Percentiles rank a stretch among this genome's conserved stretches.
Evolutionary conservation across 2,797 vertebrate genomes (phyloP).

Genomic region (Anolis apletophallus): DNA sequence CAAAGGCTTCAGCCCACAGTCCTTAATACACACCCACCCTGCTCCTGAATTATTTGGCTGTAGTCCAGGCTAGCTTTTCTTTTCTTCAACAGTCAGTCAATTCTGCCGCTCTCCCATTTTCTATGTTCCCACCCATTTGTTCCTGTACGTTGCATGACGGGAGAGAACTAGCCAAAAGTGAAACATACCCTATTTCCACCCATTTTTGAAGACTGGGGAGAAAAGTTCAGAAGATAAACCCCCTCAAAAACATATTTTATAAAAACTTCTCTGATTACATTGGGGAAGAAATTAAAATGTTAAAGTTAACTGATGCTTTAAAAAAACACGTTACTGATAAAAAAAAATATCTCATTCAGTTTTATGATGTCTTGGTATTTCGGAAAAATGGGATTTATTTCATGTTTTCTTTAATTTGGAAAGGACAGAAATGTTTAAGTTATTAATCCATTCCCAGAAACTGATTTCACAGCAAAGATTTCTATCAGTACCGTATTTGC

Average conservation of each 20-base stretch:
- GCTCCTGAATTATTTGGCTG: neutral
- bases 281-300: neutral
- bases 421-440: neutral
- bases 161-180: neutral
- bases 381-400: neutral
- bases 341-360: neutral
- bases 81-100: no score
- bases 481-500: no score
- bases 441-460: neutral
- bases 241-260: no score
- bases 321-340: neutral
- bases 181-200: neutral
- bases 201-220: neutral
- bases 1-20: neutral
- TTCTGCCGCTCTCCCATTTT: neutral
- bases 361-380: neutral
- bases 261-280: neutral
- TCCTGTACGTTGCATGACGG: neutral
- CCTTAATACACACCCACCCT: neutral
- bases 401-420: no score
- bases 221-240: neutral
- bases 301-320: neutral
- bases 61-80: neutral
- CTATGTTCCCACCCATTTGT: neutral
- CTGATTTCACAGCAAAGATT: slow-evolving; percentile 15